Base-by-base conservation (phyloP, 2,888 invertebrate species). In the Dolomedes plantarius region DNA sequence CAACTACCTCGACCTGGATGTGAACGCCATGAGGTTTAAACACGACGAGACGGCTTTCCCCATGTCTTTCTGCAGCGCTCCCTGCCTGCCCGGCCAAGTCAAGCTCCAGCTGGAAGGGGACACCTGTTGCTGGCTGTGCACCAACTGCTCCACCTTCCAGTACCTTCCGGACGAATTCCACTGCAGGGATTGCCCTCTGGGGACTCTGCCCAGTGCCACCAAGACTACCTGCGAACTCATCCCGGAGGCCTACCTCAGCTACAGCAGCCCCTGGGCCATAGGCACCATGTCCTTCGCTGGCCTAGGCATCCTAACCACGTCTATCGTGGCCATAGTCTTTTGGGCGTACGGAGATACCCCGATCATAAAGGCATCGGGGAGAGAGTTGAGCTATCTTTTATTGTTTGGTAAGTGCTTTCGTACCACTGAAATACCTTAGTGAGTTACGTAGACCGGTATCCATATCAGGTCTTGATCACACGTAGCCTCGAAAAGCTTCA, bases 321-420 rank as follows among this genome's bases (percentile, higher is more conserved):
- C 91, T 5, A 90, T 92, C 82, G 92, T 93, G 6, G 91, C 91
- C 0, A 89, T 91, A 9, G 91, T 93, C 7, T 93, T 93, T 89
- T 92, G 92, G 91, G 90, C 90, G 16, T 92, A 93, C 90, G 91
- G 91, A 71, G 91, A 92, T 41, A 93, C 93, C 0, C 93, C 93
- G 0, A 91, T 93, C 74, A 93, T 93, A 88, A 93, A 93, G 89
- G 93, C 93, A 0, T 92, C 93, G 0, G 93, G 93, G 0, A 91
- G 93, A 29, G 93, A 93, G 88, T 90, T 93, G 11, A 93, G 93
- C 74, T 92, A 92, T 65, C 90, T 93, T 0, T 89, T 93, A 29
- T 90, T 93, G 16, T 82, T 92, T 29, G 88, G 88, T 46, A 41
- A 68, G 69, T n/a, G 28, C 0, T 28, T 7, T 65, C n/a, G 9